Evolutionary conservation across 2,888 invertebrate genomes (phyloP), one percentile per base, ranked within the genome.

Genomic region (Griposia aprilina): DNA sequence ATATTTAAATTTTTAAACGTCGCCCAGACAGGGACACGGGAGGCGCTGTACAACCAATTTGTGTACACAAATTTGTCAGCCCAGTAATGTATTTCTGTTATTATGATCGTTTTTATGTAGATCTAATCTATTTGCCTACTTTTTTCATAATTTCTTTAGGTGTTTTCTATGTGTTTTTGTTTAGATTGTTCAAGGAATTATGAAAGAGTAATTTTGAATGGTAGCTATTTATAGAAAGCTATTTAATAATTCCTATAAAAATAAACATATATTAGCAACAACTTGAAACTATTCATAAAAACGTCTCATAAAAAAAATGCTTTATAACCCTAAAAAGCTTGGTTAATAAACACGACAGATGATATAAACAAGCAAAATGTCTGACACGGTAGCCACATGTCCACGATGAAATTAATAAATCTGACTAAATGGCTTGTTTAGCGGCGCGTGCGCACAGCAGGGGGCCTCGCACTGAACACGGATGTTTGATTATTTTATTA

Each of bases 1-100:
- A 95, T 96, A 96, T 96, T 96, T 95, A 95, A 96, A 95, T 95
- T 96, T 96, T 95, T 94, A 94, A 96, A 92, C 93, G 93, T 93
- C 93, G 92, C 93, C 92, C 92, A 94, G 94, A 93, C 93, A 92
- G 92, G 90, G 91, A 90, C 79, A 78, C 73, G 91, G 86, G 85
- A 79, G 76, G 80, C 84, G 87, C 86, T 91, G 90, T 90, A 90
- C 91, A 93, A 93, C 90, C 93, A 95, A 95, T 95, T 95, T 95
- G 94, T 94, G 94, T 92, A 92, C 88, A 93, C 93, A 93, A 95
- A 95, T 94, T 95, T 92, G 93, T 93, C 93, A 93, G 89, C 88
- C 90, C 88, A 90, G 90, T 92, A 86, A 91, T 84, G 75, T 82
- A 78, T 75, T 76, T 74, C 81, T 83, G 75, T 83, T 85, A 85